Evolutionary conservation across 2,113 vertebrate species (phyloP).

Genomic region (Scolopax mira): DNA sequence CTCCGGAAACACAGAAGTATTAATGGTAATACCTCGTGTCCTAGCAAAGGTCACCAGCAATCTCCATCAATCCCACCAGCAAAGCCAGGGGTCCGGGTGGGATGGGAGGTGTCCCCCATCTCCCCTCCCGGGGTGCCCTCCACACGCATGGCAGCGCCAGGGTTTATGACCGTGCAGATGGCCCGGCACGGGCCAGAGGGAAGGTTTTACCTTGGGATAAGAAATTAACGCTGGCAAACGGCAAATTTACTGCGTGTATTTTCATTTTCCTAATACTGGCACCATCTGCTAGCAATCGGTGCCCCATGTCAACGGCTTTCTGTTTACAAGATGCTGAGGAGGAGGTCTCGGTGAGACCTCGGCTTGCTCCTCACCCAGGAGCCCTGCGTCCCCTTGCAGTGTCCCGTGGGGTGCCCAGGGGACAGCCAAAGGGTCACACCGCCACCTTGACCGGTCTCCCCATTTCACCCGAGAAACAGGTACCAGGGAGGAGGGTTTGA

Average conservation of each 20-base stretch:
- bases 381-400: accelerated
- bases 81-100: neutral
- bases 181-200: slow-evolving; percentile 71
- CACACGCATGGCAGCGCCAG: neutral
- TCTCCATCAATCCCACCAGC: slow-evolving; percentile 67
- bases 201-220: slow-evolving; percentile 76
- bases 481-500: neutral
- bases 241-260: slow-evolving; percentile 80
- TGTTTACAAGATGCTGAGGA: neutral
- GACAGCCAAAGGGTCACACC: neutral
- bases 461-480: neutral
- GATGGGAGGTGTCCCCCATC: neutral
- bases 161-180: slow-evolving; percentile 75
- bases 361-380: neutral
- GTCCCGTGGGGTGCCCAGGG: neutral
- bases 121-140: neutral
- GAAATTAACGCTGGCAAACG: slow-evolving; percentile 82
- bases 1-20: slow-evolving; percentile 58
- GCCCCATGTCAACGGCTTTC: neutral
- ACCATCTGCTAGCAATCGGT: slow-evolving; percentile 83
- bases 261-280: slow-evolving; percentile 80
- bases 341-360: neutral
- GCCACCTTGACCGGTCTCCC: neutral
- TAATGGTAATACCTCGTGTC: slow-evolving; percentile 70
- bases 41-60: slow-evolving; percentile 73